These are phyloP conservation scores for Electrona antarctica DNA, from an alignment of 2,113 vertebrate species.

Conservation along the genomic window DNA sequence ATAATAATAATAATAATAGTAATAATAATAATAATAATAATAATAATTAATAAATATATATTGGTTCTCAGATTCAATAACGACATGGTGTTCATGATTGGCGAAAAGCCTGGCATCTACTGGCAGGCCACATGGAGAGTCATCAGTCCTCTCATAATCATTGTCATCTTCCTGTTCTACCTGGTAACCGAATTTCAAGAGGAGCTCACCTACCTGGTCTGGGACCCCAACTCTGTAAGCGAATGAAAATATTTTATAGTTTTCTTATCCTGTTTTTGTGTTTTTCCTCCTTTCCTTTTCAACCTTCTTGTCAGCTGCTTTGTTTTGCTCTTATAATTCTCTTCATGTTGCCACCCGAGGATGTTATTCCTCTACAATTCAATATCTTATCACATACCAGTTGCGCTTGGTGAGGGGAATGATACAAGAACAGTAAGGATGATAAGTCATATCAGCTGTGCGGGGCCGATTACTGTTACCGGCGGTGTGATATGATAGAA, in stretches of 20 bases:
- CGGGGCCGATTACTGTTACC: too few species aligned
- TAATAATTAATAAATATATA: too few species aligned
- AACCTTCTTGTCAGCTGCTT: background rate
- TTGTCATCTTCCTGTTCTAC: slow-evolving; percentile 91
- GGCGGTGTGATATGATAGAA: too few species aligned
- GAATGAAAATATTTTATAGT: background rate
- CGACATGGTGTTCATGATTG: slow-evolving; percentile 88
- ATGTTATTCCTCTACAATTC: too few species aligned
- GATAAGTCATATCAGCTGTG: too few species aligned
- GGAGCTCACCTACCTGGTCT: slow-evolving; percentile 81
- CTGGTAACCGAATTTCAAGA: slow-evolving; percentile 83
- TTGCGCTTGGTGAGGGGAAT: too few species aligned
- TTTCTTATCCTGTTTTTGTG: background rate
- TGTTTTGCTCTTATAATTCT: slow-evolving; percentile 5
- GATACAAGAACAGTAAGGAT: too few species aligned
- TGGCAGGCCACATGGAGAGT: slow-evolving; percentile 90
- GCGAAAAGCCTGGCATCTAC: slow-evolving; percentile 89
- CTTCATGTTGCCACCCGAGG: too few species aligned
- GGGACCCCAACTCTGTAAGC: slow-evolving; percentile 88
- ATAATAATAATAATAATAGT: too few species aligned
- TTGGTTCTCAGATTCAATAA: slow-evolving; percentile 83
- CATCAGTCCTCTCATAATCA: slow-evolving; percentile 88
- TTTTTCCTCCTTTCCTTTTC: background rate
- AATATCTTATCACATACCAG: too few species aligned
- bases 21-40: too few species aligned